Evolutionary conservation across 1,140 invertebrate species (phyloP), one percentile per base, ranked within the genome.

Genomic region (Calliopsis andreniformis): DNA sequence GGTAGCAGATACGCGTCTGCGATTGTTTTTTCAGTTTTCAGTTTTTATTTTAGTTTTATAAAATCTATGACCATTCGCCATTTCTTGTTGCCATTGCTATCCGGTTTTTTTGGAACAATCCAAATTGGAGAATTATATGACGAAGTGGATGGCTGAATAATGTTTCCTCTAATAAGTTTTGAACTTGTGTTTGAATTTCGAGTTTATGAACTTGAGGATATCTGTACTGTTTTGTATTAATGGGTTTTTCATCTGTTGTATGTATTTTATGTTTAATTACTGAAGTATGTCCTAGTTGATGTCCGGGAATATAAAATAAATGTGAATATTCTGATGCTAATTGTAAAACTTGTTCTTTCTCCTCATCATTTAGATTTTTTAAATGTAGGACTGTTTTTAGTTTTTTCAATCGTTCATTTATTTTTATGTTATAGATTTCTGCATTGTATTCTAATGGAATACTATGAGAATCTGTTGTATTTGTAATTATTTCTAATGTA

Each of bases 81-180:
- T 14, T 28, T n/a, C 6, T 20, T 20, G 14, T 56, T 30, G 8
- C 53, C 53, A 14, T 56, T 14, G 4, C 5, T 14, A 14, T 30
- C 53, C 20, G 53, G 53, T 30, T 56, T 56, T 28, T 56, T 56
- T 6, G 58, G 32, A 10, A 61, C 58, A 3, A 61, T n/a, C 58
- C 58, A 61, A 7, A 61, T 2, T 35, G 58, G 58, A 1, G 32
- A 42, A n/a, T 61, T 61, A 39, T 61, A 61, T 5, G 58, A 32
- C 4, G 58, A 61, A 3, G 12, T 47, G 1, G 45, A 47, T n/a
- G 45, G 45, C 20, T 3, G 12, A 2, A 47, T 16, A 1, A 47
- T 47, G 45, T 47, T 47, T 18, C 14, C 18, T 47, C 45, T 47
- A 47, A 6, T 1, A 47, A 16, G 18, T 18, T 16, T 16, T 47